Conservation (phyloP, 1,140 invertebrate species). For the Atopsyche davidsoni region DNA sequence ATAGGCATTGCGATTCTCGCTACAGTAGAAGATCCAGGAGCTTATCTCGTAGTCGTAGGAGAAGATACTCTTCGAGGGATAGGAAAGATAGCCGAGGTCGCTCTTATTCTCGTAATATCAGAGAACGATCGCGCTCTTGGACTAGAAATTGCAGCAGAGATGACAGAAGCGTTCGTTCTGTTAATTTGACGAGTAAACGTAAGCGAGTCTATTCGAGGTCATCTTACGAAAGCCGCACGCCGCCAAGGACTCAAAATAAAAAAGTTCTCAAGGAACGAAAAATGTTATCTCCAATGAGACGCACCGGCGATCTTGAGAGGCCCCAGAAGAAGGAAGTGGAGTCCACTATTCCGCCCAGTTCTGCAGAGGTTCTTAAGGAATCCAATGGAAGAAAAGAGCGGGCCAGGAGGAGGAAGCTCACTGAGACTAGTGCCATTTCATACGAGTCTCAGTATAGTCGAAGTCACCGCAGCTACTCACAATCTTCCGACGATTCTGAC, state of each 20-base stretch:
- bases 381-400: too few species aligned
- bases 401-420: constrained; percentile 10
- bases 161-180: constrained; percentile 16
- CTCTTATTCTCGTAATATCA: constrained; percentile 7
- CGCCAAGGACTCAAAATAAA: too few species aligned
- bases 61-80: constrained; percentile 36
- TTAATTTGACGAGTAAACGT: constrained; percentile 10
- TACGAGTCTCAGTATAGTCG: too few species aligned
- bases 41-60: constrained; percentile 27
- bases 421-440: too few species aligned
- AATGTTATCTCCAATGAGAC: too few species aligned
- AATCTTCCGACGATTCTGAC: too few species aligned
- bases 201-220: constrained; percentile 13
- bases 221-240: background rate
- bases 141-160: constrained; percentile 10
- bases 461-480: too few species aligned
- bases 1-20: constrained; percentile 7
- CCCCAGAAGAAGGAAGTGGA: too few species aligned
- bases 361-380: too few species aligned
- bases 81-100: constrained; percentile 5
- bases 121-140: constrained; percentile 8
- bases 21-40: constrained; percentile 24
- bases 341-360: too few species aligned
- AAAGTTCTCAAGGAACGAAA: too few species aligned
- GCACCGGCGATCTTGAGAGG: too few species aligned